phyloP scores from a whole-genome alignment of 2,113 vertebrate genomes.

The Genyomyrus donnyi region DNA sequence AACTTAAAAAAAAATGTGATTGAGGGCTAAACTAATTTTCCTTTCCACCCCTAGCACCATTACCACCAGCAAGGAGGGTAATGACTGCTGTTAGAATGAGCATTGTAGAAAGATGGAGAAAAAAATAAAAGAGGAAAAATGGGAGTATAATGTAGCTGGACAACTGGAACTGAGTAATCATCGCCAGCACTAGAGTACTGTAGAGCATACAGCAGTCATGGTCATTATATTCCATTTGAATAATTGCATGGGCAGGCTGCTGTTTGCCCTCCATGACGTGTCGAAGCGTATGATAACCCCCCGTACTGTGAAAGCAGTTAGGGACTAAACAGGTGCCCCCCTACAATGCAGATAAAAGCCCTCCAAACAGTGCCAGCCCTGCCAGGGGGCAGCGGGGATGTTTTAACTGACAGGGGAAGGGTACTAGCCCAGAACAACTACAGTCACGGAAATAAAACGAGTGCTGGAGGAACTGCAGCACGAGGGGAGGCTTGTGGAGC shows the following conservation, averaged over 20 bases:
- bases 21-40: neutral
- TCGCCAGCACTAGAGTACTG: neutral
- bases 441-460: neutral
- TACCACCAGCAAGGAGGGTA: neutral
- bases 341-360: neutral
- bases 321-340: neutral
- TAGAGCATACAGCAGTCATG: neutral
- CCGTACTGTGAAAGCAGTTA: neutral
- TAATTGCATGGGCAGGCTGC: neutral
- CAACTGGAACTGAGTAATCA: neutral
- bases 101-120: neutral
- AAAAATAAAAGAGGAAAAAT: neutral
- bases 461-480: neutral
- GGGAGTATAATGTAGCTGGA: neutral
- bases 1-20: neutral
- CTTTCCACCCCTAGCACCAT: neutral
- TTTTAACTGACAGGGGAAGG: neutral
- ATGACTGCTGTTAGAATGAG: neutral
- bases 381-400: neutral
- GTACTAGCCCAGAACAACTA: neutral
- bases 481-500: neutral
- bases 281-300: neutral
- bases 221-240: neutral
- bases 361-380: neutral
- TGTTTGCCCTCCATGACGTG: neutral